Percentiles rank a stretch among this genome's conserved stretches.
These are phyloP conservation scores for Epistrophe grossulariae DNA, from an alignment of 2,888 invertebrate species.

Conservation along the genomic window DNA sequence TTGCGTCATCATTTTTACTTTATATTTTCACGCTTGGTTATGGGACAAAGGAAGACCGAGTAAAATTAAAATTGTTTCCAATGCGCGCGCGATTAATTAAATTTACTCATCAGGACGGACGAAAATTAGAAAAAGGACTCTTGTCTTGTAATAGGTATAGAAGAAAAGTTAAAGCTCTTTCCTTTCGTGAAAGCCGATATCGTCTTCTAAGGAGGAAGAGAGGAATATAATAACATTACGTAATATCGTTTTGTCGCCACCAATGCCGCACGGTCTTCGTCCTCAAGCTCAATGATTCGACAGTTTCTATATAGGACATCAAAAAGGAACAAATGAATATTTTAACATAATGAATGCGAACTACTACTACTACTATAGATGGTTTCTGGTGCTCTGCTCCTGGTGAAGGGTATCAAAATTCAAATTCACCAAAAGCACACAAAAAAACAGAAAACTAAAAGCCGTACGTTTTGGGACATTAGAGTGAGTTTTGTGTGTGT, in stretches of 20 bases:
- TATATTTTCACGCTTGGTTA: conserved; percentile 33
- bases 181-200: not conserved
- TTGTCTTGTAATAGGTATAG: not conserved
- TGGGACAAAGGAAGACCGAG: conserved; percentile 32
- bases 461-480: conserved; percentile 33
- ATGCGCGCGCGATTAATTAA: conserved; percentile 67
- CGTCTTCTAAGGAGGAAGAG: not conserved
- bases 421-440: conserved; percentile 48
- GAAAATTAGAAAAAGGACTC: conserved; percentile 21
- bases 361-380: conserved; percentile 10
- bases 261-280: conserved; percentile 12
- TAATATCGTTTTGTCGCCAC: conserved; percentile 24
- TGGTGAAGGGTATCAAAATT: conserved; percentile 60
- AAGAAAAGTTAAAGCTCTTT: conserved; percentile 44
- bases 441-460: conserved; percentile 19
- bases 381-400: not conserved
- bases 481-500: conserved; percentile 27
- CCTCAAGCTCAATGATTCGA: conserved; percentile 63
- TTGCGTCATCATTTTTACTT: conserved; percentile 52
- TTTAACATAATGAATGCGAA: conserved; percentile 71
- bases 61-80: conserved; percentile 62
- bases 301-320: conserved; percentile 68
- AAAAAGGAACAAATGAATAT: conserved; percentile 73
- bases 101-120: conserved; percentile 38
- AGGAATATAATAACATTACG: conserved; percentile 13